A percentile compares a stretch with the other conserved stretches of the same genome.
These are phyloP conservation scores for Physocephala rufipes DNA, from an alignment of 2,888 invertebrate species.

Conservation along the genomic window DNA sequence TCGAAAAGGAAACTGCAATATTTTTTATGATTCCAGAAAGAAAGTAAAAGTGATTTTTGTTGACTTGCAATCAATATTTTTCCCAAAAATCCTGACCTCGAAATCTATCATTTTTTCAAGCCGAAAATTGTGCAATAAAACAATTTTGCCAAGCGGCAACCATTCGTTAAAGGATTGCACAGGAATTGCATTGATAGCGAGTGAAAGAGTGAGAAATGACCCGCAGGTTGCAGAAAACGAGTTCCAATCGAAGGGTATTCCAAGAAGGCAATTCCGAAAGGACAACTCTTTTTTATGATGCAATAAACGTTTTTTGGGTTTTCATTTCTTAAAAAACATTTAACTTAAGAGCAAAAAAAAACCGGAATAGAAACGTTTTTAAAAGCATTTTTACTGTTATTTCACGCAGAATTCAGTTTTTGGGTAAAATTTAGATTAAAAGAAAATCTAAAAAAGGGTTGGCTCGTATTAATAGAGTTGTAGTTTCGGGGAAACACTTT, in stretches of 20 bases:
- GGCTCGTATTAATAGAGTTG: too few relatives aligned
- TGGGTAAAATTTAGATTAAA: too few relatives aligned
- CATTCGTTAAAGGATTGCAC: conserved; percentile 28
- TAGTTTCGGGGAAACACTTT: too few relatives aligned
- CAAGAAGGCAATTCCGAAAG: not conserved
- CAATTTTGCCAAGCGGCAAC: not conserved
- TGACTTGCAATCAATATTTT: too few relatives aligned
- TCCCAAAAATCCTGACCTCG: too few relatives aligned
- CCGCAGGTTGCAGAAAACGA: too few relatives aligned
- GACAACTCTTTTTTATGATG: conserved; percentile 26
- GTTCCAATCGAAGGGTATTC: not conserved
- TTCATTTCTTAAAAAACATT: not conserved
- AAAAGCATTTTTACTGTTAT: too few relatives aligned
- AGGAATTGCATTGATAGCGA: conserved; percentile 27
- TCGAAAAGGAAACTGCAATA: too few relatives aligned
- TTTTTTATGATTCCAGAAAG: too few relatives aligned
- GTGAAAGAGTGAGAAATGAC: not conserved
- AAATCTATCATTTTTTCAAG: not conserved
- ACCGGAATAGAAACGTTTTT: not conserved
- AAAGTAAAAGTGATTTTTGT: too few relatives aligned
- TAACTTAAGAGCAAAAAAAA: not conserved
- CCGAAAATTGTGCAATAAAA: not conserved
- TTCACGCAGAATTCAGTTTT: too few relatives aligned
- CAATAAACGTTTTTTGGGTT: not conserved
- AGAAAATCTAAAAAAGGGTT: too few relatives aligned